These are phyloP conservation scores for Plotosus lineatus DNA, from an alignment of 2,113 vertebrate genomes.

Conservation along the genomic window DNA sequence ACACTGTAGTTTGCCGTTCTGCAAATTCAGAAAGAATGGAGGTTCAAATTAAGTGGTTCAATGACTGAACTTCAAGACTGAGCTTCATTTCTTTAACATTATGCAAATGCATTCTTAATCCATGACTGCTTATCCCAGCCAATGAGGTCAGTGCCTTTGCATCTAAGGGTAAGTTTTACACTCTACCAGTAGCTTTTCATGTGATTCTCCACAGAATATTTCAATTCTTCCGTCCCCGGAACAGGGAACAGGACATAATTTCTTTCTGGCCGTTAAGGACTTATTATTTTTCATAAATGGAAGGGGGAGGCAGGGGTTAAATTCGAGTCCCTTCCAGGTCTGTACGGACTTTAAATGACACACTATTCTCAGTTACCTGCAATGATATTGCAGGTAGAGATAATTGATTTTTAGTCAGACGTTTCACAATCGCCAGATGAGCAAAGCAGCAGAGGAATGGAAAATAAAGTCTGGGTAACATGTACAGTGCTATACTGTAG, in stretches of 20 bases:
- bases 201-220: slow-evolving; percentile 34
- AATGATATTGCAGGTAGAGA: slow-evolving; percentile 45
- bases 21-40: slow-evolving; percentile 26
- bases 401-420: slow-evolving; percentile 48
- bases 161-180: slow-evolving; percentile 44
- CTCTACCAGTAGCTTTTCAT: slow-evolving; percentile 41
- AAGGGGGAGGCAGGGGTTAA: not conserved
- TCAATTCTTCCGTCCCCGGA: slow-evolving; percentile 17
- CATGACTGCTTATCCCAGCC: slow-evolving; percentile 51
- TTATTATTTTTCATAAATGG: slow-evolving; percentile 42
- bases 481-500: slow-evolving; percentile 14
- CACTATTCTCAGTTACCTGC: slow-evolving; percentile 34
- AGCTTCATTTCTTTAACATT: slow-evolving; percentile 47
- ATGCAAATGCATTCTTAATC: slow-evolving; percentile 59
- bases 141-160: slow-evolving; percentile 54
- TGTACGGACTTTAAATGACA: slow-evolving; percentile 38
- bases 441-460: slow-evolving; percentile 23
- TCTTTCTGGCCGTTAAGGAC: slow-evolving; percentile 20
- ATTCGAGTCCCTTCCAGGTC: slow-evolving; percentile 5
- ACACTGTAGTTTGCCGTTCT: slow-evolving; percentile 32
- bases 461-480: slow-evolving; percentile 21
- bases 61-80: slow-evolving; percentile 27
- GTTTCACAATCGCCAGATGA: slow-evolving; percentile 21
- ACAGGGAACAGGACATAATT: not conserved
- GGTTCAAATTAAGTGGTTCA: slow-evolving; percentile 48